phyloP scores from a whole-genome alignment of 2,888 invertebrate genomes.

The Xestoiulus laeticollis region DNA sequence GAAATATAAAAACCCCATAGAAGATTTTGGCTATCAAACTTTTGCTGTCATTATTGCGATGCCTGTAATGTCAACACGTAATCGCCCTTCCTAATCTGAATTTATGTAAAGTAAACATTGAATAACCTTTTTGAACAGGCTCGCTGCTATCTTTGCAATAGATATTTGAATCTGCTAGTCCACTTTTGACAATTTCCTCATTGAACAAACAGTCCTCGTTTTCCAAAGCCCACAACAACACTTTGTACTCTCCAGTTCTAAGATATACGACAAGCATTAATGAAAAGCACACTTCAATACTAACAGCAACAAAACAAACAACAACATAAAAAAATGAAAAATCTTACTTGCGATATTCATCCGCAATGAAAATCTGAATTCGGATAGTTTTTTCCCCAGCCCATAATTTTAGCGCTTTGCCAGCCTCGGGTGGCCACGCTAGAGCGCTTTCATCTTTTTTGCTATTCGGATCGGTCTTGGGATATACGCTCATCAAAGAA shows the following conservation, averaged over 20 bases:
- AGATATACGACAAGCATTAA: background rate
- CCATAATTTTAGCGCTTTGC: background rate
- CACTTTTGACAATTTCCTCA: constrained; percentile 38
- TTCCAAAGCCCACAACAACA: constrained; percentile 11
- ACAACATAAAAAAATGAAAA: background rate
- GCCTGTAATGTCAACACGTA: background rate
- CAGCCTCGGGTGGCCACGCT: constrained; percentile 10
- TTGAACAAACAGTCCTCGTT: background rate
- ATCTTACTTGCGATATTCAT: background rate
- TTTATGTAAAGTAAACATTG: background rate
- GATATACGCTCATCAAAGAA: background rate
- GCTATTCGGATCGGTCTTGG: background rate
- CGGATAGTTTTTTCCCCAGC: background rate
- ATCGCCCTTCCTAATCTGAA: background rate
- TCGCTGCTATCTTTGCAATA: background rate
- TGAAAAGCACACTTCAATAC: background rate
- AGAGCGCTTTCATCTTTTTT: background rate
- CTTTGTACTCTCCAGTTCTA: background rate
- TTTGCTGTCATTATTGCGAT: too few species aligned
- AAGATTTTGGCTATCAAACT: background rate
- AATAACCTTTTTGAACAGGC: background rate
- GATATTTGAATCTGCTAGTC: constrained; percentile 38
- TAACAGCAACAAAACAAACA: background rate
- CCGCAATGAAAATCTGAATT: constrained; percentile 14
- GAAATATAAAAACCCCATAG: background rate